Percentiles rank a stretch among this genome's conserved stretches.
phyloP scores from a whole-genome alignment of 2,113 vertebrate species.

The Otocyon megalotis region DNA sequence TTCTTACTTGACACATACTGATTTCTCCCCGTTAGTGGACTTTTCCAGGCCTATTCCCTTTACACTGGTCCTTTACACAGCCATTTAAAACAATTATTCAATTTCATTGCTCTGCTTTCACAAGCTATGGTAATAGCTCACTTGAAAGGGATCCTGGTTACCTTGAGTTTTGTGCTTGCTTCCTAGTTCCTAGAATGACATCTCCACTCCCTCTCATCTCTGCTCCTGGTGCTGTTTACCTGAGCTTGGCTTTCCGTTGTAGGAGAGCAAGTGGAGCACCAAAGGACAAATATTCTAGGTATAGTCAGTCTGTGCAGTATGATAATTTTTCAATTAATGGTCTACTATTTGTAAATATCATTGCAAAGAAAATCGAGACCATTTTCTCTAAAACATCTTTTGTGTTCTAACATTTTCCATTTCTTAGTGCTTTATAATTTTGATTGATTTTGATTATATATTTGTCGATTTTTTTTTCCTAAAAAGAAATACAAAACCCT shows the following conservation, averaged over 20 bases:
- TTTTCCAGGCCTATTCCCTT: conserved; percentile 77
- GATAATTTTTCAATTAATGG: conserved; percentile 65
- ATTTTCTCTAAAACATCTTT: conserved; percentile 73
- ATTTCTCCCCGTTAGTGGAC: conserved; percentile 76
- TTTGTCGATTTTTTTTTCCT: conserved; percentile 41
- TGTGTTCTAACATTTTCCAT: conserved; percentile 36
- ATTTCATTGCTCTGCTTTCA: conserved; percentile 84
- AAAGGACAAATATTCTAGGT: conserved; percentile 27
- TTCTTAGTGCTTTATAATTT: conserved; percentile 58
- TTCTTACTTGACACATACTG: conserved; percentile 73
- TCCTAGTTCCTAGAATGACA: conserved; percentile 76
- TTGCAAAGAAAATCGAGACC: conserved; percentile 65
- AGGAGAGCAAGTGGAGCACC: neutral
- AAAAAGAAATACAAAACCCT: conserved; percentile 41
- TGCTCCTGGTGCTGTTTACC: conserved; percentile 36
- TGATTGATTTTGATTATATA: conserved; percentile 77
- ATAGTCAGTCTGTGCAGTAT: neutral
- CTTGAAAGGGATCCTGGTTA: conserved; percentile 83
- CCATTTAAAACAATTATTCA: conserved; percentile 83
- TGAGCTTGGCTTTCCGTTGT: conserved; percentile 72
- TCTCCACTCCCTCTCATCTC: conserved; percentile 73
- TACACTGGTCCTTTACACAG: conserved; percentile 75
- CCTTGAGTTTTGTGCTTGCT: conserved; percentile 77
- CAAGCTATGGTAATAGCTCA: conserved; percentile 77
- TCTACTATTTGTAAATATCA: conserved; percentile 58